Evolutionary conservation across 1,140 invertebrate genomes (phyloP), one percentile per base, ranked within the genome.

Genomic region (Caenorhabditis latens): DNA sequence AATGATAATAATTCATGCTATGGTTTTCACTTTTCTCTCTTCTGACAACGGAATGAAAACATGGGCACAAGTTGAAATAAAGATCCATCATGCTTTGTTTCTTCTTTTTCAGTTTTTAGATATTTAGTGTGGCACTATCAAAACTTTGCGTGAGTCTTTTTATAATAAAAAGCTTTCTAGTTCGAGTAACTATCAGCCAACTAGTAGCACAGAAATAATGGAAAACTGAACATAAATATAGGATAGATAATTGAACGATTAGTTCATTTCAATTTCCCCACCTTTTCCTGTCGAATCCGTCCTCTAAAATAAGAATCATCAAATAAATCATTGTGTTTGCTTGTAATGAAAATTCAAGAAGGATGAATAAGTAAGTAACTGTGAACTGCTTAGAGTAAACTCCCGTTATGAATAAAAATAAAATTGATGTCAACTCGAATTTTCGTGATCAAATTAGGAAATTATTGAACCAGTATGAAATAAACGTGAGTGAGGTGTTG

Each of bases 221-320:
- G n/a, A 79, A 79, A 79, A 79, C 71, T 79, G 71, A 79, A 79
- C 71, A 79, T 79, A 79, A 79, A 79, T 79, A 79, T 79, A 79
- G 71, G 71, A 79, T 79, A 79, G 71, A 79, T 79, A 50, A 79
- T 79, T 50, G 71, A 79, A 79, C 71, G 5, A 40, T 79, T 42
- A 46, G 71, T 79, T 79, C 71, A 24, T 50, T 50, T 50, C 11
- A 19, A 50, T 67, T 6, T 50, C 71, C 71, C 71, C 71, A 79
- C 71, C 71, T 79, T 79, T 79, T 79, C 71, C 24, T 79, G 71
- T 79, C 71, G 71, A 50, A 79, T 79, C 71, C 71, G 71, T 79
- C 71, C 71, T 79, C 71, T 79, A 79, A 79, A 79, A 79, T 53
- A 79, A 79, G 43, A 50, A 53, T 79, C 13, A 50, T 79, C 11